These are phyloP conservation scores for Apeltes quadracus DNA, from an alignment of 2,113 vertebrate genomes.

Conservation along the genomic window DNA sequence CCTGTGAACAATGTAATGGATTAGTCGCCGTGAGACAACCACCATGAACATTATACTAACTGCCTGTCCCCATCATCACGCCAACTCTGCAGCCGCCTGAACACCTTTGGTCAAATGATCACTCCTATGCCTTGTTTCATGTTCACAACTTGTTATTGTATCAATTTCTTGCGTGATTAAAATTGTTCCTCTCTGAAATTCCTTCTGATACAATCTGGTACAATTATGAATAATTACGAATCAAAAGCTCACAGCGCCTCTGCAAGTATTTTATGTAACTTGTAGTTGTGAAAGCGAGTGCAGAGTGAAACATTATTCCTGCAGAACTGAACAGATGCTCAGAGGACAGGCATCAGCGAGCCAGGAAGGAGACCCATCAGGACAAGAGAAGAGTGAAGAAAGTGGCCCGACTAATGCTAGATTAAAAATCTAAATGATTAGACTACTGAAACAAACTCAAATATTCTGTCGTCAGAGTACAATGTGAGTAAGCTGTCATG, in stretches of 20 bases:
- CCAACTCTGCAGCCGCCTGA: slow-evolving; percentile 8
- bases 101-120: not conserved
- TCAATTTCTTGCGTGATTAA: slow-evolving; percentile 11
- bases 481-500: slow-evolving; percentile 15
- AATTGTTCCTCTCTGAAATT: not conserved
- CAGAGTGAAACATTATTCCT: slow-evolving; percentile 19
- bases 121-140: slow-evolving; percentile 4
- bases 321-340: slow-evolving; percentile 53
- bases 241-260: not conserved
- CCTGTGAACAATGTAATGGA: not conserved
- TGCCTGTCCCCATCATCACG: not conserved
- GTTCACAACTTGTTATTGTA: slow-evolving; percentile 17
- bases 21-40: not conserved
- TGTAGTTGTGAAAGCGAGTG: slow-evolving; percentile 4
- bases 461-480: slow-evolving; percentile 17
- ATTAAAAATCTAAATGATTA: slow-evolving; percentile 50
- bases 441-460: slow-evolving; percentile 23
- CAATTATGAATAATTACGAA: slow-evolving; percentile 10
- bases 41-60: not conserved
- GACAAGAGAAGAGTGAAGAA: slow-evolving; percentile 31
- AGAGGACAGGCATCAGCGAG: slow-evolving; percentile 45
- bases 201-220: not conserved
- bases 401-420: slow-evolving; percentile 25
- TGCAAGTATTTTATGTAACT: not conserved
- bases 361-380: slow-evolving; percentile 36